Evolutionary conservation across 2,888 invertebrate genomes (phyloP).

Genomic region (Pantelozetes paolii): DNA sequence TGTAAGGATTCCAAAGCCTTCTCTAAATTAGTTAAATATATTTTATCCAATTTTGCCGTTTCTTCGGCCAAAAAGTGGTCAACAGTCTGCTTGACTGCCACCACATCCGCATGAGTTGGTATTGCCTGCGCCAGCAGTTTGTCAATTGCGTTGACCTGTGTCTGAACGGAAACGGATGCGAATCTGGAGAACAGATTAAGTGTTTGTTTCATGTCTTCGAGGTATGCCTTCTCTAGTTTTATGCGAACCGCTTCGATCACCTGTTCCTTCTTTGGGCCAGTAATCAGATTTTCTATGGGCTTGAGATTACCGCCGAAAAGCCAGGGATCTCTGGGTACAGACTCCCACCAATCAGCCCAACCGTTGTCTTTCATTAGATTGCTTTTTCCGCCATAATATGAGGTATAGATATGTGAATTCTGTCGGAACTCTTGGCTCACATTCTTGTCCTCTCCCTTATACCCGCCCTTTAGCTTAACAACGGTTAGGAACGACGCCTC

Average conservation of each 20-base stretch:
- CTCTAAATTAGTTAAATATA: background rate
- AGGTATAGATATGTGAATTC: constrained; percentile 1
- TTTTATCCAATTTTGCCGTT: constrained; percentile 27
- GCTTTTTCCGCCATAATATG: constrained; percentile 37
- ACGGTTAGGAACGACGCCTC: constrained; percentile 26
- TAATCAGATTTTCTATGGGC: constrained; percentile 37
- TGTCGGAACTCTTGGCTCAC: background rate
- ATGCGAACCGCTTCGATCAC: constrained; percentile 27
- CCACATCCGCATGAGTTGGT: constrained; percentile 18
- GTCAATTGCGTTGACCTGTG: constrained; percentile 3
- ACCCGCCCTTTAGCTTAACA: constrained; percentile 28
- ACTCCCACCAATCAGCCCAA: constrained; percentile 38
- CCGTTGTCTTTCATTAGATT: constrained; percentile 34
- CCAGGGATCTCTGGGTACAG: constrained; percentile 39
- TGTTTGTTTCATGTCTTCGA: constrained; percentile 25
- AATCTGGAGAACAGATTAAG: constrained; percentile 5
- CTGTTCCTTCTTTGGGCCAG: constrained; percentile 13
- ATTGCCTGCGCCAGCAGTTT: background rate
- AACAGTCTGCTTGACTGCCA: constrained; percentile 1
- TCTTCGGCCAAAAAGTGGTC: constrained; percentile 25
- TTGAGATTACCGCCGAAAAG: constrained; percentile 37
- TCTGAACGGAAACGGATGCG: background rate
- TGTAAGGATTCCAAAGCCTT: background rate
- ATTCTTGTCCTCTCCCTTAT: background rate
- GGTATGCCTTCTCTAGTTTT: constrained; percentile 26